Base-by-base conservation (phyloP, 2,113 vertebrate genomes). In the Notiomystis cincta region DNA sequence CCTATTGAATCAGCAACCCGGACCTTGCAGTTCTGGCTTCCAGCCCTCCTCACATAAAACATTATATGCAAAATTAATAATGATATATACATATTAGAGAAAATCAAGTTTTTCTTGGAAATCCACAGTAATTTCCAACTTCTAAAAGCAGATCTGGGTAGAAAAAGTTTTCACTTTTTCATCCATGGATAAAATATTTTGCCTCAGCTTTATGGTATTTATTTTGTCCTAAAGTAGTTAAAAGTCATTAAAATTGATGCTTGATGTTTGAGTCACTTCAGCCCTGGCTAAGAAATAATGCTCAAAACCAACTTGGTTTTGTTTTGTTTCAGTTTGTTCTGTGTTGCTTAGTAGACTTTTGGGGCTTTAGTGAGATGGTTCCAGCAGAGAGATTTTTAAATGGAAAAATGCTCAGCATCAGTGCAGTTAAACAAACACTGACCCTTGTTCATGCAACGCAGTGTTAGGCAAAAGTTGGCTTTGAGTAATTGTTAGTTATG, bases 321-420 rank as follows among this genome's bases (percentile, higher is more conserved):
- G 90, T 93, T 96, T 82, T 93, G 75, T 88, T 96, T 94, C 45
- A 71, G 53, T 94, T 93, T 96, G 65, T 82, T 87, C 47, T 89
- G 71, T 95, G 94, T 95, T 96, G 86, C 89, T 89, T 86, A 77
- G 92, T 88, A 90, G 76, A 20, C 86, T 90, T 88, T 11, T 60
- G 40, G 64, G 81, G 62, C n/a, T 94, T 92, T 40, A 78, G 50
- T 40, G 64, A 93, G 72, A 50, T 37, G 60, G 72, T 83, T 95
- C 64, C 4, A 5, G 54, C 76, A 88, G 67, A 71, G 54, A 92
- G 44, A 23, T 53, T 84, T 90, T 62, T 71, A 70, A 84, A 70
- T 78, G 77, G 83, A 91, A 91, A 78, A 95, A 56, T 47, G 27
- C n/a, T 77, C 79, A 77, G 64, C 54, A 70, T 90, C 38, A 13